Evolutionary conservation across 2,888 invertebrate species (phyloP).

Genomic region (Drosophila trichaetosa): DNA sequence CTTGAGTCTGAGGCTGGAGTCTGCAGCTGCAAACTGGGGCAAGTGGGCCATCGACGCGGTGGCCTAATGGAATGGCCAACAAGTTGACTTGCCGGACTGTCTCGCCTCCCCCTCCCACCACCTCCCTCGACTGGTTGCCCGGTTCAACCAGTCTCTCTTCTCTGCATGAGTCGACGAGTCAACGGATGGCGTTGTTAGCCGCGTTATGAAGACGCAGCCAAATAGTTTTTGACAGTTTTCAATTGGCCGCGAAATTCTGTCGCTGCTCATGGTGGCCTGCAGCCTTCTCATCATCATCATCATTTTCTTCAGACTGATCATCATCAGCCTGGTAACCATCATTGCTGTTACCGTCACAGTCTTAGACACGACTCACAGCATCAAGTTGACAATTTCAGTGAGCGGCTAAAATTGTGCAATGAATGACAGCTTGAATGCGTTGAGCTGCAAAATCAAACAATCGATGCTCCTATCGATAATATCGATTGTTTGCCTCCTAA

Average conservation of each 20-base stretch:
- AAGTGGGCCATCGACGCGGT: constrained; percentile 59
- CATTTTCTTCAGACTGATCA: not conserved
- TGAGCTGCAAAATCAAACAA: constrained; percentile 3
- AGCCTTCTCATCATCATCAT: constrained; percentile 5
- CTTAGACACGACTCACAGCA: constrained; percentile 22
- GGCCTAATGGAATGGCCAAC: constrained; percentile 58
- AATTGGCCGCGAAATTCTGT: constrained; percentile 62
- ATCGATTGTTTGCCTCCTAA: constrained; percentile 1
- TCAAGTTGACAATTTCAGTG: constrained; percentile 48
- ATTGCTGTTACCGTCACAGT: constrained; percentile 20
- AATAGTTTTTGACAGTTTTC: constrained; percentile 74
- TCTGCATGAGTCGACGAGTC: constrained; percentile 14
- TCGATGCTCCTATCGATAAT: constrained; percentile 4
- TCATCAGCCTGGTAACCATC: constrained; percentile 3
- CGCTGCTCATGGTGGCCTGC: constrained; percentile 53
- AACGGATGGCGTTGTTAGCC: constrained; percentile 39
- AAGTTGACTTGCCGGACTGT: constrained; percentile 35
- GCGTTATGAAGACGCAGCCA: constrained; percentile 75
- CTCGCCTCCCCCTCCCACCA: not conserved
- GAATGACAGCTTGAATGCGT: constrained; percentile 11
- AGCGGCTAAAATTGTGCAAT: constrained; percentile 32
- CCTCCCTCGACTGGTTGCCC: constrained; percentile 8
- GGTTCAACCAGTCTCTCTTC: constrained; percentile 45
- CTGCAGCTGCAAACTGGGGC: constrained; percentile 58
- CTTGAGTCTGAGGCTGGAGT: constrained; percentile 5